Evolutionary conservation across 2,888 invertebrate genomes (phyloP).

Genomic region (Perizoma flavofasciatum): DNA sequence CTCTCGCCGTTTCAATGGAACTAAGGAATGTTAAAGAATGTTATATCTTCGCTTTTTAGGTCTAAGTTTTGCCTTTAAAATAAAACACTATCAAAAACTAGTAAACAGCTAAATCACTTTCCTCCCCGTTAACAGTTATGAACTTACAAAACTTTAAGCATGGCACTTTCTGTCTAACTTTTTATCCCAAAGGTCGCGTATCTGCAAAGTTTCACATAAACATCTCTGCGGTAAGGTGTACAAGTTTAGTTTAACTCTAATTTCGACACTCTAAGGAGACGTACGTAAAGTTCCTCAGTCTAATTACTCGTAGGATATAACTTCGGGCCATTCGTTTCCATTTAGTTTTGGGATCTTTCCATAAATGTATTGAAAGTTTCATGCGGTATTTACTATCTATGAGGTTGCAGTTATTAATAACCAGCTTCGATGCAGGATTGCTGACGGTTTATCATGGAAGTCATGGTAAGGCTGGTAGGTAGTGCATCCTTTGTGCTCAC

Average conservation of each 20-base stretch:
- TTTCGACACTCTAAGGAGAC: constrained; percentile 72
- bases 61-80: background rate
- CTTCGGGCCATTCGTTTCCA: constrained; percentile 72
- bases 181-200: constrained; percentile 62
- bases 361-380: constrained; percentile 41
- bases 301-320: constrained; percentile 67
- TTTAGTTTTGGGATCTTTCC: constrained; percentile 52
- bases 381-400: constrained; percentile 38
- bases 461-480: too few relatives aligned
- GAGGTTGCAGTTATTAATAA: constrained; percentile 29
- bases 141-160: constrained; percentile 51
- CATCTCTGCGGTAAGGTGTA: constrained; percentile 68
- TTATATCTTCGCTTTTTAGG: too few relatives aligned
- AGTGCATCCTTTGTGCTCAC: too few relatives aligned
- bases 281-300: constrained; percentile 58
- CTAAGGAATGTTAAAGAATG: too few relatives aligned
- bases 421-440: constrained; percentile 26
- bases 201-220: constrained; percentile 72
- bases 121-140: constrained; percentile 25
- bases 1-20: too few relatives aligned
- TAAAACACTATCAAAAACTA: constrained; percentile 9
- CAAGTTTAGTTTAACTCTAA: constrained; percentile 75
- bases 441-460: too few relatives aligned
- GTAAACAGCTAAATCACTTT: constrained; percentile 5
- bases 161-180: constrained; percentile 62